Percentiles rank a stretch among this genome's conserved stretches.
These are phyloP conservation scores for Idris sp. DNA, from an alignment of 1,140 invertebrate genomes.

Conservation along the genomic window DNA sequence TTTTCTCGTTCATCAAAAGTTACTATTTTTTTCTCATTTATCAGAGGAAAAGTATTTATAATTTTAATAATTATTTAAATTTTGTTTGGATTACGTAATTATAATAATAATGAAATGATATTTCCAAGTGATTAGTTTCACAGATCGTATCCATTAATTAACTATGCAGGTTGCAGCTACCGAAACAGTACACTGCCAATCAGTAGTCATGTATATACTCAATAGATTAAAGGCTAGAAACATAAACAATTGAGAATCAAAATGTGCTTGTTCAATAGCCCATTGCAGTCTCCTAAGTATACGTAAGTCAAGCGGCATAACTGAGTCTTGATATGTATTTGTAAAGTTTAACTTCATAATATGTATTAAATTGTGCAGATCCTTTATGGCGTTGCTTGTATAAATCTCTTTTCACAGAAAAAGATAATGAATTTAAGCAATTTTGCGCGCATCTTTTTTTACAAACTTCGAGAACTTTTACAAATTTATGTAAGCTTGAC, in stretches of 20 bases:
- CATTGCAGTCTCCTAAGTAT: slow-evolving; percentile 31
- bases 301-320: slow-evolving; percentile 15
- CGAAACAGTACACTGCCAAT: slow-evolving; percentile 16
- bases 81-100: too few species aligned
- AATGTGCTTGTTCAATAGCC: slow-evolving; percentile 28
- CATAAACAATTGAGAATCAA: slow-evolving; percentile 31
- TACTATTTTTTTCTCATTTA: too few species aligned
- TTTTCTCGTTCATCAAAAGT: too few species aligned
- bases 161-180: slow-evolving; percentile 32
- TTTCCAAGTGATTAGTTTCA: too few species aligned
- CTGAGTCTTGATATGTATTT: slow-evolving; percentile 23
- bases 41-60: too few species aligned
- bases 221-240: slow-evolving; percentile 38
- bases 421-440: too few species aligned
- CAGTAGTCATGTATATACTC: slow-evolving; percentile 34
- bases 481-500: slow-evolving; percentile 51
- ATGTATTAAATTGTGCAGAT: slow-evolving; percentile 21
- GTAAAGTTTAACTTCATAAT: too few species aligned
- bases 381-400: slow-evolving; percentile 15
- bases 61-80: too few species aligned
- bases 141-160: slow-evolving; percentile 14
- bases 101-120: too few species aligned
- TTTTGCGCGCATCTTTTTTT: slow-evolving; percentile 30
- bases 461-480: slow-evolving; percentile 48
- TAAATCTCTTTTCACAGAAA: slow-evolving; percentile 21